These are phyloP conservation scores for Ramphastos sulfuratus DNA, from an alignment of 2,113 vertebrate genomes.

Conservation along the genomic window DNA sequence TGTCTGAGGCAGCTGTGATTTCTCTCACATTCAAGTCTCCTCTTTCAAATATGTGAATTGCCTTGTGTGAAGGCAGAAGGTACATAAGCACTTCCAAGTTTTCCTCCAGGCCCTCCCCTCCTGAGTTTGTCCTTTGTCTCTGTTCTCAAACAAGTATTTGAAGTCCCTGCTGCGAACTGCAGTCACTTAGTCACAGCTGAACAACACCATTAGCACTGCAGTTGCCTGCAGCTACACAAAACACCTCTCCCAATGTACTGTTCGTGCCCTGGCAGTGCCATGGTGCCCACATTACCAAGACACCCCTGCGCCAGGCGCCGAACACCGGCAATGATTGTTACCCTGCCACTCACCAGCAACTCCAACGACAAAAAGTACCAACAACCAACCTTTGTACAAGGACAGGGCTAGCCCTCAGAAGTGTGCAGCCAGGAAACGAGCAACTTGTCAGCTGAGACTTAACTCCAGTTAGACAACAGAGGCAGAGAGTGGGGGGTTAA, in stretches of 20 bases:
- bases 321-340: neutral
- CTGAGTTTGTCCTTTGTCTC: neutral
- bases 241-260: neutral
- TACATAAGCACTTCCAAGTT: neutral
- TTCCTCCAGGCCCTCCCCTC: neutral
- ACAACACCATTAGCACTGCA: neutral
- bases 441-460: neutral
- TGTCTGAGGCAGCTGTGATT: neutral
- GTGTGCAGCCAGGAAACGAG: neutral
- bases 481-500: neutral
- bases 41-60: neutral
- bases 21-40: neutral
- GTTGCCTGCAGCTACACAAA: neutral
- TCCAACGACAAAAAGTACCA: neutral
- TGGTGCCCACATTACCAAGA: neutral
- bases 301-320: neutral
- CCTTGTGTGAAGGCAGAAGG: neutral
- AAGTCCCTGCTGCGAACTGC: neutral
- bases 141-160: neutral
- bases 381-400: neutral
- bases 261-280: neutral
- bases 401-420: neutral
- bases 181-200: slow-evolving; percentile 41
- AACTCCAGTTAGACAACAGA: neutral
- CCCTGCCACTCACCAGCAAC: neutral